These are phyloP conservation scores for Amazona guildingii DNA, from an alignment of 2,113 vertebrate genomes.

Conservation along the genomic window DNA sequence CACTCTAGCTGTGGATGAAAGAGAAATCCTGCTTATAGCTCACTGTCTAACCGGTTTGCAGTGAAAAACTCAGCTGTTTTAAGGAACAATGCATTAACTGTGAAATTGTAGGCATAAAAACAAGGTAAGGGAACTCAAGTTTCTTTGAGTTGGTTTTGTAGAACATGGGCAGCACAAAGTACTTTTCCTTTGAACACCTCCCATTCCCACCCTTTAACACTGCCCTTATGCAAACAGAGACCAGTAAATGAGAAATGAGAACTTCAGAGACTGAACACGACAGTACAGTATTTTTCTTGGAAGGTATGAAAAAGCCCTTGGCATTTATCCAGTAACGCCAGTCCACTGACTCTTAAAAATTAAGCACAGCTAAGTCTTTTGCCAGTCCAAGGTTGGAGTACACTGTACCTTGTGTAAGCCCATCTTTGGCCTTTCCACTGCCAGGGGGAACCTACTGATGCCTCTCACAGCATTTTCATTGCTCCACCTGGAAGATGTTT, in stretches of 20 bases:
- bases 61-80: not conserved
- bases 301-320: not conserved
- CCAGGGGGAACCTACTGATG: not conserved
- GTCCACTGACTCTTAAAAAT: too few relatives aligned
- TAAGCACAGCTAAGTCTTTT: not conserved
- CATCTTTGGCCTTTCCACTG: not conserved
- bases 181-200: not conserved
- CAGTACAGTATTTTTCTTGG: not conserved
- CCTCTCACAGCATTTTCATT: not conserved
- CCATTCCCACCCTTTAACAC: not conserved
- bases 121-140: not conserved
- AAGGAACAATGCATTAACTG: not conserved
- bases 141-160: not conserved
- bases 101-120: not conserved
- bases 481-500: not conserved
- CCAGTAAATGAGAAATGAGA: not conserved
- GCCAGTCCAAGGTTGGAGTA: not conserved
- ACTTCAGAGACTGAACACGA: not conserved
- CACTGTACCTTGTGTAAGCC: not conserved
- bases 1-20: not conserved
- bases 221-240: not conserved
- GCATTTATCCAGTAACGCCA: not conserved
- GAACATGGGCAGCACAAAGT: not conserved
- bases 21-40: not conserved
- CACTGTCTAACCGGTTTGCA: not conserved